Conservation (phyloP, 1,140 invertebrate species). For the Carposina sasakii region DNA sequence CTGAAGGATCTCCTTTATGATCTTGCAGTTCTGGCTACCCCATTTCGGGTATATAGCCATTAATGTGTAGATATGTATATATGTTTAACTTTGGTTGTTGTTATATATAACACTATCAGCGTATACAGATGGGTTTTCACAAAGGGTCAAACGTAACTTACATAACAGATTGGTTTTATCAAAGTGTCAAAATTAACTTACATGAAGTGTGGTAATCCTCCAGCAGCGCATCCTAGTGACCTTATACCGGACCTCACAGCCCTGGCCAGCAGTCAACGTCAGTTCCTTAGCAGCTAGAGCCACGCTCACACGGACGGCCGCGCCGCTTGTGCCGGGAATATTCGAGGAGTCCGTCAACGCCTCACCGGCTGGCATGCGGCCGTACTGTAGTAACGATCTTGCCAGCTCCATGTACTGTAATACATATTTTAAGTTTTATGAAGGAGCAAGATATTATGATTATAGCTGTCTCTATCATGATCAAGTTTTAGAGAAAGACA, state of each 20-base stretch:
- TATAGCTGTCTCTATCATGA: no score
- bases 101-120: no score
- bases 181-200: constrained; percentile 74
- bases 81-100: no score
- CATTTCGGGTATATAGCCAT: no score
- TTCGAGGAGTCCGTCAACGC: constrained; percentile 50
- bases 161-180: background rate
- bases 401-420: constrained; percentile 89
- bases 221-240: constrained; percentile 97
- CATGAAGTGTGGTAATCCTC: constrained; percentile 92
- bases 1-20: no score
- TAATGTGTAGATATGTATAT: no score
- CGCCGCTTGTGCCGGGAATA: constrained; percentile 20
- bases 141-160: no score
- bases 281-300: constrained; percentile 52
- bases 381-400: constrained; percentile 88
- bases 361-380: constrained; percentile 86
- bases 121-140: no score
- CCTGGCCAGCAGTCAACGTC: constrained; percentile 38
- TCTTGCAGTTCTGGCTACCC: no score
- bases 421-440: no score
- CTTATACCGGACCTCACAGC: constrained; percentile 91
- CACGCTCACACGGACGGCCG: constrained; percentile 36
- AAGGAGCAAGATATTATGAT: no score
- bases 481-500: no score